Base-by-base conservation (phyloP, 1,140 invertebrate genomes). In the Bombus fervidus region DNA sequence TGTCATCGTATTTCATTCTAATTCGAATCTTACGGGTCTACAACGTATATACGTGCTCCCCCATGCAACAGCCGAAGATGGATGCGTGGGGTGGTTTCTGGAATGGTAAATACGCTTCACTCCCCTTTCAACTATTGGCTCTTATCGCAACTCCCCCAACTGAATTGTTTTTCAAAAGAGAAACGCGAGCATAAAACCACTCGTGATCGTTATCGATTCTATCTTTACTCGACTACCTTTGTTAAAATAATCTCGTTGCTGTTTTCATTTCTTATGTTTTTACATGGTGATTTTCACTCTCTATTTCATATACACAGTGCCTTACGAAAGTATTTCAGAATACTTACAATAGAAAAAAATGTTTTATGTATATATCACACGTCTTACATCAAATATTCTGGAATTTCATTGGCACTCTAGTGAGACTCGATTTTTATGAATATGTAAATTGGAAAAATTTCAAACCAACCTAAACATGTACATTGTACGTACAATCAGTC, bases 101-200 rank as follows among this genome's bases (percentile, higher is more conserved):
- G 86, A 89, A 89, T 89, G 86, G 82, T 75, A 89, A 89, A 89
- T 88, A 88, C 87, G 77, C 66, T 89, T 88, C 75, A 62, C 71
- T 81, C 87, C 78, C 86, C 81, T 84, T 77, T 34, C 22, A 68
- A 77, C 86, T 81, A 88, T 89, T 81, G 87, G 59, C 87, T 81
- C 86, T 89, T 89, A 89, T 88, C 86, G 86, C 72, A 77, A 64
- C 43, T 88, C 74, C 71, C 66, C 66, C 77, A 62, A 68, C 57
- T 78, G 73, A 73, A 89, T 89, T 89, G 86, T 88, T 89, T 87
- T 80, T 41, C 75, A 34, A 79, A 62, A 77, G 25, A 88, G 88
- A 88, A 89, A 87, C 64, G 76, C 37, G 76, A 37, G 2, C 28
- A 73, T 85, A 75, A 83, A 89, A 89, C 87, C 83, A 87, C 78